Conservation (phyloP, 30 jellyfish, hydroid and myxozoan species). For the Mastigias papua region DNA sequence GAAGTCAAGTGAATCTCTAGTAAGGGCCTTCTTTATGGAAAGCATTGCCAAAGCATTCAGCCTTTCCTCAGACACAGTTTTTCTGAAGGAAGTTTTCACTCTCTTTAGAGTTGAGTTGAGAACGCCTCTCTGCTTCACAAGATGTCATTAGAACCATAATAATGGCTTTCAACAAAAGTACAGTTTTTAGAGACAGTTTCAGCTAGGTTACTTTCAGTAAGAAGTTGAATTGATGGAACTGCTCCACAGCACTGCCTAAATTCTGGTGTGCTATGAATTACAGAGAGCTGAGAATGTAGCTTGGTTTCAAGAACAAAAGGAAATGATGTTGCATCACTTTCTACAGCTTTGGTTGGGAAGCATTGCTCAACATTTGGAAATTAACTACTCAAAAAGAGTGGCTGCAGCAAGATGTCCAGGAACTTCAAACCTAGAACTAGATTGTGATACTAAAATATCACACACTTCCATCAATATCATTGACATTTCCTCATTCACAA, state of each 20-base stretch:
- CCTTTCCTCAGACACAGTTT: slow-evolving; percentile 11
- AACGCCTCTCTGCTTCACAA: background rate
- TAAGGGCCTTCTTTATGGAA: background rate
- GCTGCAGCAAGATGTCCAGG: slow-evolving; percentile 22
- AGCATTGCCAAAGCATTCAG: slow-evolving; percentile 38
- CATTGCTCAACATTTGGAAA: background rate
- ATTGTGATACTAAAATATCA: background rate
- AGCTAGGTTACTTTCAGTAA: slow-evolving; percentile 13
- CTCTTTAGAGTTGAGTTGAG: slow-evolving; percentile 7
- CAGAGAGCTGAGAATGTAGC: slow-evolving; percentile 22
- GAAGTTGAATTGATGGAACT: slow-evolving; percentile 14
- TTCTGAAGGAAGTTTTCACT: background rate
- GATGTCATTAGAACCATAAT: background rate
- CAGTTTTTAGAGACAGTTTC: slow-evolving; percentile 8
- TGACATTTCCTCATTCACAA: background rate
- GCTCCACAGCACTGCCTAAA: slow-evolving; percentile 9
- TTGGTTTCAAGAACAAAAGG: slow-evolving; percentile 1
- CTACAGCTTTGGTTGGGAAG: slow-evolving; percentile 9
- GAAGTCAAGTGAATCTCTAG: slow-evolving; percentile 13
- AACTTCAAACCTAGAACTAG: background rate
- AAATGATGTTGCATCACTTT: slow-evolving; percentile 11
- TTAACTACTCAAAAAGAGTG: slow-evolving; percentile 3
- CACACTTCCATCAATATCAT: background rate
- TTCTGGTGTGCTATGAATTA: slow-evolving; percentile 16
- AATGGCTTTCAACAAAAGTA: background rate